These are phyloP conservation scores for Eubucco bourcierii DNA, from an alignment of 2,113 vertebrate species.

Conservation along the genomic window DNA sequence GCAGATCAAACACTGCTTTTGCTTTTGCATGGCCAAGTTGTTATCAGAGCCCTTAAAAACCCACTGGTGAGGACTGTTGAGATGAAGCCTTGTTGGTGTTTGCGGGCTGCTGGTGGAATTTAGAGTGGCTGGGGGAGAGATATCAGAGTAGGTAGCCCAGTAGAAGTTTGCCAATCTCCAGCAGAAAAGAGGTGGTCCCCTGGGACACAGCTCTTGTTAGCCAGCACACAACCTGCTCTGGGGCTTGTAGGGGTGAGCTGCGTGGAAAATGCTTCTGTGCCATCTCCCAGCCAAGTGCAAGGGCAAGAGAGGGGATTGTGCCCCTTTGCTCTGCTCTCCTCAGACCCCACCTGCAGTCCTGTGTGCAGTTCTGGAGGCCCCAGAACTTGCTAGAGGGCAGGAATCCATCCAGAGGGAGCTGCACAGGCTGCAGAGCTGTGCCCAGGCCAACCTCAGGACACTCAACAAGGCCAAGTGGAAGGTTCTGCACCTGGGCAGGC, in stretches of 20 bases:
- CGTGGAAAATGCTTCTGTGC: neutral
- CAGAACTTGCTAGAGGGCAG: too few species aligned
- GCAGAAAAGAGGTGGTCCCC: neutral
- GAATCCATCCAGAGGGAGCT: too few species aligned
- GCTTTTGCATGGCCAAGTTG: constrained; percentile 1
- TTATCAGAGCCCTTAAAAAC: constrained; percentile 13
- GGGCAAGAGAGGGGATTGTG: too few species aligned
- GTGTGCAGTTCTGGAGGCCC: too few species aligned
- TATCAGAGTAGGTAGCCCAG: neutral
- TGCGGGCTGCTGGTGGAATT: neutral
- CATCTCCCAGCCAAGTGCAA: rapidly evolving
- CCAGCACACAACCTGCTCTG: neutral
- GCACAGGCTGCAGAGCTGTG: too few species aligned
- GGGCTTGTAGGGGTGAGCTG: neutral
- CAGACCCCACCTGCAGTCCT: too few species aligned
- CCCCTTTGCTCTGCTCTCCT: too few species aligned
- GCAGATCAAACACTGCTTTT: constrained; percentile 26
- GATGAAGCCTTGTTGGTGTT: neutral
- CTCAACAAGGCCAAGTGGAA: too few species aligned
- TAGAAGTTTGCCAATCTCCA: neutral
- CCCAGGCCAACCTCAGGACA: too few species aligned
- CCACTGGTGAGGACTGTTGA: neutral
- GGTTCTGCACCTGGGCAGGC: too few species aligned
- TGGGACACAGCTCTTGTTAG: neutral
- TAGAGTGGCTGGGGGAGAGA: neutral